Percentiles rank a stretch among this genome's conserved stretches.
These are phyloP conservation scores for Gonatopus flavifemur DNA, from an alignment of 1,140 invertebrate species.

Conservation along the genomic window DNA sequence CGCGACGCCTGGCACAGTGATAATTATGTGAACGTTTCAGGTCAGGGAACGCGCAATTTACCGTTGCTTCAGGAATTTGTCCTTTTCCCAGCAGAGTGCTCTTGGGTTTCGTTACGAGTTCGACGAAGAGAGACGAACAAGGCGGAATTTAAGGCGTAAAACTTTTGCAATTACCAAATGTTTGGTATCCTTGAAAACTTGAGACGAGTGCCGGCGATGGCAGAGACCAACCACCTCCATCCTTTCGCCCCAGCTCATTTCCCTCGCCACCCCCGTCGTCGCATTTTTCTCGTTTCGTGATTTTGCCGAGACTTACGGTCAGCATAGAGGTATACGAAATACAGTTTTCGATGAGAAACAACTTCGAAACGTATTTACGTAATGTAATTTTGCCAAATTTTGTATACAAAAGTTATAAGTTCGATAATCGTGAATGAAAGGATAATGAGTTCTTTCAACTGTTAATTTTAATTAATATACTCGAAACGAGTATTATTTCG, in stretches of 20 bases:
- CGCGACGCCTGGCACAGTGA: too few species aligned
- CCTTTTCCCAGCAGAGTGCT: background rate
- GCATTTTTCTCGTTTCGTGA: too few species aligned
- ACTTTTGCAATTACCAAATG: slow-evolving; percentile 39
- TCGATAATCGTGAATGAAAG: too few species aligned
- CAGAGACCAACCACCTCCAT: background rate
- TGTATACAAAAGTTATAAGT: too few species aligned
- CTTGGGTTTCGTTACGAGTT: background rate
- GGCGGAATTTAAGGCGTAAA: slow-evolving; percentile 30
- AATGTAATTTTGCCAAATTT: too few species aligned
- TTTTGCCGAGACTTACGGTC: background rate
- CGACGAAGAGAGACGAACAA: slow-evolving; percentile 1
- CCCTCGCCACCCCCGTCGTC: background rate
- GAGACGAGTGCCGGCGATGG: slow-evolving; percentile 15
- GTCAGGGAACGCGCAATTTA: slow-evolving; percentile 12
- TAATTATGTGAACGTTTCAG: too few species aligned
- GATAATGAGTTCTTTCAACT: too few species aligned
- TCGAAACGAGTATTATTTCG: too few species aligned
- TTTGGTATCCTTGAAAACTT: slow-evolving; percentile 35
- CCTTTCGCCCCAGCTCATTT: background rate
- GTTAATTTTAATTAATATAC: too few species aligned
- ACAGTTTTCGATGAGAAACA: too few species aligned
- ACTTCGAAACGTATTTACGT: too few species aligned
- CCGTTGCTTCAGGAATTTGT: slow-evolving; percentile 14
- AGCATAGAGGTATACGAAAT: too few species aligned